Evolutionary conservation across 2,113 vertebrate genomes (phyloP).

Genomic region (Cochlearius cochlearius): DNA sequence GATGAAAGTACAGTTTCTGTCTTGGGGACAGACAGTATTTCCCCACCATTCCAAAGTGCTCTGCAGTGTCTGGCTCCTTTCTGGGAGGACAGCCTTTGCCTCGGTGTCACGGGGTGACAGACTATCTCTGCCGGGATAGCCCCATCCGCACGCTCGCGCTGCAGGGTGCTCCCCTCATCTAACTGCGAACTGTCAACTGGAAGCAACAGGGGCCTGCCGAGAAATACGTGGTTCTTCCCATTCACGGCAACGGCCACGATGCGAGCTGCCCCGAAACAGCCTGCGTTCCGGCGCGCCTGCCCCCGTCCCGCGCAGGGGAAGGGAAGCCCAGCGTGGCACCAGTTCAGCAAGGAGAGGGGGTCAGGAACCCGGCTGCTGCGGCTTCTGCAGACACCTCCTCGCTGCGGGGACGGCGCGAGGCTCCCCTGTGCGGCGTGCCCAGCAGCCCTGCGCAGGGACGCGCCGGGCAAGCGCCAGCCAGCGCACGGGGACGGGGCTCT

Average conservation of each 20-base stretch:
- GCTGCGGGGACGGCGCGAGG: neutral
- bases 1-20: neutral
- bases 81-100: neutral
- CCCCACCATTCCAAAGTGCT: neutral
- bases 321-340: rapidly evolving
- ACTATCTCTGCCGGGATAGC: too few relatives aligned
- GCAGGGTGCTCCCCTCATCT: neutral
- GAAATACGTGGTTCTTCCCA: rapidly evolving
- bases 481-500: neutral
- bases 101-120: rapidly evolving
- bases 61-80: neutral
- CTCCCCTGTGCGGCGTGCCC: rapidly evolving
- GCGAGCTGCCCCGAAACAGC: rapidly evolving
- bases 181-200: rapidly evolving
- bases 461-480: rapidly evolving
- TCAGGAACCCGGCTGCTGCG: rapidly evolving
- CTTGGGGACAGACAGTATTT: neutral
- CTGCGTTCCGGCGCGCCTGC: rapidly evolving
- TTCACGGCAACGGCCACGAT: rapidly evolving
- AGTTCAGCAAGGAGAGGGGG: rapidly evolving
- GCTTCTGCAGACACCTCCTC: neutral
- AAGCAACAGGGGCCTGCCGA: neutral
- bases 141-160: neutral
- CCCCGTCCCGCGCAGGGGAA: neutral
- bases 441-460: neutral